Evolutionary conservation across 2,113 vertebrate genomes (phyloP), one percentile per base, ranked within the genome.

Genomic region (Serilophus lunatus): DNA sequence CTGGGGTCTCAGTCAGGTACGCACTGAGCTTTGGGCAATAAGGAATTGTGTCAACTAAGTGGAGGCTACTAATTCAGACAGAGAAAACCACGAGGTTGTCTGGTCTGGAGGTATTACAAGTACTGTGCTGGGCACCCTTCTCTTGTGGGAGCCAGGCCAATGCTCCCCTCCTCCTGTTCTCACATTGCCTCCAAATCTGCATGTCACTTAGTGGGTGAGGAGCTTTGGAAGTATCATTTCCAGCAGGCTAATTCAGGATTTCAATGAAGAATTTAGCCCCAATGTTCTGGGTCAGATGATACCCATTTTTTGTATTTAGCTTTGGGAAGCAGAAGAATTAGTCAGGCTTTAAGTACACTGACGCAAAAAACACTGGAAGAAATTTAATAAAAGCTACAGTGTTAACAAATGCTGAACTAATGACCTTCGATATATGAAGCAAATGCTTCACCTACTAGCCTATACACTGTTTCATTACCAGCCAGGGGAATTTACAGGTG

Each of bases 401-500:
- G 1, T 88, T 92, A 93, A 84, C 88, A 88, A 96, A 90, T 75
- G 84, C 69, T 94, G 90, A 97, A 96, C 93, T 93, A 92, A 90
- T 82, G 92, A 96, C 95, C 96, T 95, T 90, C 79, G 93, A 90
- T 95, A 95, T 71, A 83, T 88, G 92, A 97, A 94, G 82, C 40
- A 86, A 96, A 92, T 86, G 80, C 85, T 95, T 94, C 88, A 88
- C 72, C 74, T 54, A 54, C 66, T 45, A 10, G 23, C 49, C 84
- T 86, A 25, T 80, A 47, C 82, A 80, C 63, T 1, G 9, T 95
- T 96, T 97, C 93, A 95, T 97, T 96, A 88, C 60, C 82, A 95
- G 82, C 80, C 82, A 45, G 78, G 95, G 95, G 96, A 96, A 96
- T 93, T 90, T 92, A 96, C 94, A 96, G 95, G 94, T 97, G 96